Base-by-base conservation (phyloP, 2,113 vertebrate species). In the Cyanistes caeruleus region DNA sequence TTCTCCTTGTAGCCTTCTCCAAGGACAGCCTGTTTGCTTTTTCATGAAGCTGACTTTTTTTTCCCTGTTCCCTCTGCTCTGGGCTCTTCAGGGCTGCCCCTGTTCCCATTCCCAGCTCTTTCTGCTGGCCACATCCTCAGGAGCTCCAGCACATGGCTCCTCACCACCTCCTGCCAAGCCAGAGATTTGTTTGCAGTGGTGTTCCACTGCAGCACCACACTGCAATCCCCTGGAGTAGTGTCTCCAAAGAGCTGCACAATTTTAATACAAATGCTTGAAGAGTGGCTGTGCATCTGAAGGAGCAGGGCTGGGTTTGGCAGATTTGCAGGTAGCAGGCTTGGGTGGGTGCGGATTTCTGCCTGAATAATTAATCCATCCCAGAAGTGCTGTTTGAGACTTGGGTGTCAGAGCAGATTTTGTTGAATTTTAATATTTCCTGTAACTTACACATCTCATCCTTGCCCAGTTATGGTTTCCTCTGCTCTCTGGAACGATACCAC, bases 391-490 rank as follows among this genome's bases (percentile, higher is more conserved):
- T 91, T 94, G 75, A 86, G 68, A 67, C 64, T 94, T 92, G 89
- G 87, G 95, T 96, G 88, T 92, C 85, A 74, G 92, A 90, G 46
- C 70, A 90, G 83, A 92, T 93, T 96, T 93, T 87, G 89, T 67
- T 96, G 93, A 89, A 92, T 97, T 95, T 96, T 95, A 91, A 73
- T 95, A 86, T 96, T 95, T 96, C 89, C 94, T 92, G 90, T 87
- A 87, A 69, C 82, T 81, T 75, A 60, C 83, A 76, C 37, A 24
- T 95, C 85, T 93, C 76, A 19, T 89, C 49, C 55, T 72, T 86
- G 87, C 93, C 88, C 64, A 33, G 74, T 65, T 70, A 62, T 49
- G 51, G 43, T 86, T 89, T 95, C 78, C 87, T 88, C 4, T 3
- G 16, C 82, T 94, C 64, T 76, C 68, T 95, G 90, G 81, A 95